Evolutionary conservation across 2,888 invertebrate genomes (phyloP), one percentile per base, ranked within the genome.

Genomic region (Parnassius smintheus): DNA sequence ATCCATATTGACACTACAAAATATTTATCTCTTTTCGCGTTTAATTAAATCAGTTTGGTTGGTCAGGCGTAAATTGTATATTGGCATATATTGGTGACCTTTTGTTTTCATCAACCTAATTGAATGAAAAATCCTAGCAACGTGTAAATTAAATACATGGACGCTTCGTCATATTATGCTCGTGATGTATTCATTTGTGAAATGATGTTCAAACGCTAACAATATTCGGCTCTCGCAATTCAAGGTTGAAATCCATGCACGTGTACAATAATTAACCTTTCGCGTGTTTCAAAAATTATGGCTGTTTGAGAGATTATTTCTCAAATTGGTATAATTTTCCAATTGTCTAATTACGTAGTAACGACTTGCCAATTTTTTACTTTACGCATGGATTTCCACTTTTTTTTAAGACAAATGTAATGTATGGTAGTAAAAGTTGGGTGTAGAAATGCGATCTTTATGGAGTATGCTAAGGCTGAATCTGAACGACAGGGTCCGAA

Each of bases 131-230:
- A 51, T 42, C 25, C 13, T 45, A 8, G 25, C 45, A 48, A 11
- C n/a, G 25, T 18, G 18, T 18, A 18, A 18, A 18, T 41, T 35
- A n/a, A 25, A 10, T 2, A n/a, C n/a, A 35, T 25, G 11, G 25
- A 22, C 35, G 10, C 35, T 7, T 41, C 42, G 50, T 45, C 60
- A 56, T 25, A 8, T 56, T 46, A 25, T 2, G 25, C 53, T 72
- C 80, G 81, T 82, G 81, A 76, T 71, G 70, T 64, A 66, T 72
- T 73, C 69, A 76, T 81, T 81, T 73, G 70, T 62, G 42, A 64
- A 62, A 70, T 65, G 61, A 70, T 74, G 68, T 72, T 62, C 62
- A 56, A 10, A 61, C 65, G 74, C 69, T 78, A 80, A 77, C 69
- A 50, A 70, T 54, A 72, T 78, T 78, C 64, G 67, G 35, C 35